Evolutionary conservation across 2,797 vertebrate genomes (phyloP).

Genomic region (Microhierax caerulescens): DNA sequence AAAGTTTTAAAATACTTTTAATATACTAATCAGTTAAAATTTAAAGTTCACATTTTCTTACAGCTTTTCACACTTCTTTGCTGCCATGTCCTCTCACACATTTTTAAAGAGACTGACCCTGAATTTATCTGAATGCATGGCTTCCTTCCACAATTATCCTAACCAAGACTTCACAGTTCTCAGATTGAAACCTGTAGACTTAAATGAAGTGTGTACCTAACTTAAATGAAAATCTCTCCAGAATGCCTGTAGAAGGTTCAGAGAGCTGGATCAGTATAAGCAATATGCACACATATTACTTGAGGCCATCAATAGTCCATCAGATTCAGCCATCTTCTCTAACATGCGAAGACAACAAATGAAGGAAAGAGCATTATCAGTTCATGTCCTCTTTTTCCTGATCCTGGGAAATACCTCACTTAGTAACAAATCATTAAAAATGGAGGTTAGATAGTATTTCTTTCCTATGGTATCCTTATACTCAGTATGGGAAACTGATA

Average conservation of each 20-base stretch:
- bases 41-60: not conserved
- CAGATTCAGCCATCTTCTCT: not conserved
- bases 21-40: not conserved
- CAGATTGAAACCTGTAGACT: not conserved
- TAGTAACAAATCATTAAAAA: not conserved
- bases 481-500: not conserved
- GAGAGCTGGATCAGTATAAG: not conserved
- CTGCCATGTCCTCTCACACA: not conserved
- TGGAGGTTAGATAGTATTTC: not conserved
- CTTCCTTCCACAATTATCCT: not conserved
- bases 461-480: not conserved
- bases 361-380: not conserved
- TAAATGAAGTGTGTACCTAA: not conserved
- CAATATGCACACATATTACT: not conserved
- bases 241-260: not conserved
- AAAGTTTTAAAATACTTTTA: not conserved
- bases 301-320: not conserved
- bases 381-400: not conserved
- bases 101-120: not conserved
- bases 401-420: not conserved
- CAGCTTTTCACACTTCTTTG: not conserved
- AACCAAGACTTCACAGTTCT: not conserved
- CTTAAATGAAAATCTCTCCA: not conserved
- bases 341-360: not conserved
- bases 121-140: not conserved